Base-by-base conservation (phyloP, 2,797 vertebrate species). In the Phataginus tetradactyla region DNA sequence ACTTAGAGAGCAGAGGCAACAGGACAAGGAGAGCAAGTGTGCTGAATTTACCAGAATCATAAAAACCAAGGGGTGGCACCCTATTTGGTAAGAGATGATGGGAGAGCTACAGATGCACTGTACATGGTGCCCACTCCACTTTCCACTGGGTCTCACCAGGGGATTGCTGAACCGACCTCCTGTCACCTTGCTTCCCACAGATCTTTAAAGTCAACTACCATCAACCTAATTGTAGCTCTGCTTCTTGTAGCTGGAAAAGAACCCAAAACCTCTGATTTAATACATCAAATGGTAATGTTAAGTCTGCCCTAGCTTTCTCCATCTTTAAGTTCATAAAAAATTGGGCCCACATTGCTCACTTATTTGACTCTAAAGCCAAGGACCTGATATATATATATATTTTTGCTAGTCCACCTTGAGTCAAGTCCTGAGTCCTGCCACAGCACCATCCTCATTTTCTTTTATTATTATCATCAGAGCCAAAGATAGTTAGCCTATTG, bases 281-380 rank as follows among this genome's bases (percentile, higher is more conserved):
- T 75, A 17, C 42, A 29, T 32, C 69, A 18, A 78, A 42, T 66
- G 9, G 6, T 68, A 32, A 59, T 37, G 1, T 34, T 72, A 86
- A 61, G 53, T 64, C 13, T 91, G 37, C 18, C 25, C 32, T 27
- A 51, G 10, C 25, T 74, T 55, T 86, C 57, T 29, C 12, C 34
- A 81, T 23, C 75, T 72, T 90, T 71, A 59, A 81, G 11, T 72
- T 77, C 51, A 64, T 10, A 90, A 87, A 69, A 72, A 42, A 8
- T 32, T 51, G 27, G 69, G 10, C 23, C 11, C 49, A 59, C 23
- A 49, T 39, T 79, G 64, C 5, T 55, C 59, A 89, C 53, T 91
- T 78, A 86, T 79, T 95, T 92, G 37, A 81, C 49, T 83, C 21
- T 53, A 92, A 86, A 92, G 21, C 34, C 29, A 75, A 96, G 39